Evolutionary conservation across 2,113 vertebrate species (phyloP).

Genomic region (Hyla sarda): DNA sequence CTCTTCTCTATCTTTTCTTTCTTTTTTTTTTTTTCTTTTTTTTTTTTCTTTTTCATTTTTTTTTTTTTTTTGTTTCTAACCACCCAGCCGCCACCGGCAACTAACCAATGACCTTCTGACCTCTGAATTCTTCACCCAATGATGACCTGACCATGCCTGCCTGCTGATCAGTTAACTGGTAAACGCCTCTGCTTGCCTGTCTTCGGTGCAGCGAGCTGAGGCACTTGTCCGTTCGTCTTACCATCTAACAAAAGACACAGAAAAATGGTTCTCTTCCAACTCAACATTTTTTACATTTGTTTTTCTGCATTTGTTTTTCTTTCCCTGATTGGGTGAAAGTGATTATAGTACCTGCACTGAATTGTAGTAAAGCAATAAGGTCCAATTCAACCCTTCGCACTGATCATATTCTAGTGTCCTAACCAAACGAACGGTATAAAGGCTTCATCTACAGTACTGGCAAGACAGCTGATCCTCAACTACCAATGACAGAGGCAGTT

Average conservation of each 20-base stretch:
- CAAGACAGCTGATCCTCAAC: conserved; percentile 75
- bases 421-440: conserved; percentile 80
- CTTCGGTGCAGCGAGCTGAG: conserved; percentile 88
- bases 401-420: conserved; percentile 75
- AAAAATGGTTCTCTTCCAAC: conserved; percentile 81
- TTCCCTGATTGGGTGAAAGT: conserved; percentile 79
- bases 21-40: conserved; percentile 79
- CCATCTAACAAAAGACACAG: conserved; percentile 86
- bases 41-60: conserved; percentile 80
- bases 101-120: conserved; percentile 99
- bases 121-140: conserved; percentile 99
- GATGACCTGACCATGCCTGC: conserved; percentile 99
- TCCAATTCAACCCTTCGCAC: conserved; percentile 82
- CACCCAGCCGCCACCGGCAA: conserved; percentile 99
- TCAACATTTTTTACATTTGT: conserved; percentile 69
- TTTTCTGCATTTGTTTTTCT: conserved; percentile 66
- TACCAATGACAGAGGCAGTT: conserved; percentile 82
- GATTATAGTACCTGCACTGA: conserved; percentile 90
- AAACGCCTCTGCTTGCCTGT: conserved; percentile 90
- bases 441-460: conserved; percentile 74
- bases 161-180: conserved; percentile 98
- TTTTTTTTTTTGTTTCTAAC: conserved; percentile 88
- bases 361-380: conserved; percentile 92
- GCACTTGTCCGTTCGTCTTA: conserved; percentile 87
- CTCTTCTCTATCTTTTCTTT: conserved; percentile 98